Conservation (phyloP, 2,888 invertebrate species). For the Ennomos quercinarius region DNA sequence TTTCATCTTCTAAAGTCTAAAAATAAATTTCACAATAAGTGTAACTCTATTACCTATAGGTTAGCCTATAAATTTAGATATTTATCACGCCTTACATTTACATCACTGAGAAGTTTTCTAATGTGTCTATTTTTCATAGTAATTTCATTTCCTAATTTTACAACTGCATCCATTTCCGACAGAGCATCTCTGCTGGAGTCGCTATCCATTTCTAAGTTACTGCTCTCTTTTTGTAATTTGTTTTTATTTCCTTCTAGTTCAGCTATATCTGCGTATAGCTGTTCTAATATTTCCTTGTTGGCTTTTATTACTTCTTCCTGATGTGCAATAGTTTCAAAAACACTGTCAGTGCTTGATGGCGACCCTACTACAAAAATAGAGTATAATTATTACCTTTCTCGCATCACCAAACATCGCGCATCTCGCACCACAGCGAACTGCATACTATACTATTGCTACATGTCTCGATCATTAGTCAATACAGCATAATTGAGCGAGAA, state of each 20-base stretch:
- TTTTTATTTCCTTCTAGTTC: constrained; percentile 67
- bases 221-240: constrained; percentile 54
- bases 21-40: not conserved
- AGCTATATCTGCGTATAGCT: constrained; percentile 70
- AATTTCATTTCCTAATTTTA: constrained; percentile 81
- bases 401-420: too few relatives aligned
- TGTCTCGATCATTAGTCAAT: too few relatives aligned
- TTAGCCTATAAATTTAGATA: too few relatives aligned
- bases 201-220: constrained; percentile 61
- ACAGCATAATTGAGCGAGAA: too few relatives aligned
- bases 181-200: constrained; percentile 76
- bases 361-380: constrained; percentile 54
- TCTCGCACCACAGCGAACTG: too few relatives aligned
- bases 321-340: constrained; percentile 67
- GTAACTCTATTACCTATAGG: not conserved
- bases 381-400: constrained; percentile 2
- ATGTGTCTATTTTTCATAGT: constrained; percentile 91
- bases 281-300: constrained; percentile 77
- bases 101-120: constrained; percentile 89
- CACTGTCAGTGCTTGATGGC: constrained; percentile 59
- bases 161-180: constrained; percentile 74
- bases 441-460: too few relatives aligned
- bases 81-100: constrained; percentile 85
- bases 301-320: constrained; percentile 79
- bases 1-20: constrained; percentile 89